phyloP scores from a whole-genome alignment of 2,888 invertebrate species.

The Zeuzera pyrina region DNA sequence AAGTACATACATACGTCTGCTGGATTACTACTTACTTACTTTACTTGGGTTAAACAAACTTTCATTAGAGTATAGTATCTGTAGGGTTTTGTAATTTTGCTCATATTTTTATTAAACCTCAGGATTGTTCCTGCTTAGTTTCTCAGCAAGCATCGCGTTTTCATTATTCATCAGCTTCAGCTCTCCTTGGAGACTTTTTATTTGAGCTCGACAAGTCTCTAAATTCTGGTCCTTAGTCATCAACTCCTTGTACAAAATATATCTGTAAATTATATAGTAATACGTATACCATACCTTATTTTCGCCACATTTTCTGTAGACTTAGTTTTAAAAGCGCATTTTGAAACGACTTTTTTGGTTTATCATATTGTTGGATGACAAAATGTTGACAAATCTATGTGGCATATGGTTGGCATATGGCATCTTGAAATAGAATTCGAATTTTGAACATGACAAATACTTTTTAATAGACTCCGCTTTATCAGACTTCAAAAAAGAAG shows the following conservation, averaged over 20 bases:
- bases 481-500: no score
- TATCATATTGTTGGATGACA: not conserved
- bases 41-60: no score
- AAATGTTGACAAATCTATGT: not conserved
- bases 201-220: conserved; percentile 74
- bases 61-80: no score
- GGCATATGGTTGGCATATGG: not conserved
- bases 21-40: no score
- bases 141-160: conserved; percentile 71
- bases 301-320: conserved; percentile 22
- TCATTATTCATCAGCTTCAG: conserved; percentile 76
- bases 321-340: no score
- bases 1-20: no score
- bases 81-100: not conserved
- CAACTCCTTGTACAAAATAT: conserved; percentile 76
- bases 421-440: conserved; percentile 1
- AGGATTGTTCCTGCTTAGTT: conserved; percentile 51
- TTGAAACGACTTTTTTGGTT: no score
- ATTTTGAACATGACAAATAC: no score
- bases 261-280: conserved; percentile 49
- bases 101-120: conserved; percentile 29
- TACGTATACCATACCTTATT: conserved; percentile 33
- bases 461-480: no score
- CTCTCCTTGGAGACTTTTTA: conserved; percentile 75
- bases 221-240: conserved; percentile 76